Evolutionary conservation across 2,888 invertebrate genomes (phyloP).

Genomic region (Caenorhabditis sp.): DNA sequence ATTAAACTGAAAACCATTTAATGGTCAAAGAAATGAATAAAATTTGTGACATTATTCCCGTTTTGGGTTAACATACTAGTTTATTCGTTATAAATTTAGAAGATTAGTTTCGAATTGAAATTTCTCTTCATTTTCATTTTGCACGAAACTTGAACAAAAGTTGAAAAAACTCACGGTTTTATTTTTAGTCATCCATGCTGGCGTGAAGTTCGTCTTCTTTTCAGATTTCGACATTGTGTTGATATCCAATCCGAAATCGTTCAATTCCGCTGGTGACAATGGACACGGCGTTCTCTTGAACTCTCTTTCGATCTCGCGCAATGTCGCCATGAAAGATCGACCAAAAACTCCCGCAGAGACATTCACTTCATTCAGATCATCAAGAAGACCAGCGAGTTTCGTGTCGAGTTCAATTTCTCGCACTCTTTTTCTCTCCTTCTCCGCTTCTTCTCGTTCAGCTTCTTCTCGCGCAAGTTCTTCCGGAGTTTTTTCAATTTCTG

Average conservation of each 20-base stretch:
- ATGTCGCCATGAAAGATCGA: constrained; percentile 47
- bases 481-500: constrained; percentile 18
- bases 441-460: constrained; percentile 33
- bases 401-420: constrained; percentile 29
- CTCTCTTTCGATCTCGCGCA: constrained; percentile 48
- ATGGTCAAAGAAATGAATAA: too few relatives aligned
- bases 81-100: too few relatives aligned
- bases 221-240: constrained; percentile 44
- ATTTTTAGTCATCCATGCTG: constrained; percentile 31
- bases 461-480: constrained; percentile 34
- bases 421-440: constrained; percentile 24
- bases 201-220: constrained; percentile 45
- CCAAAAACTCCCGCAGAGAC: constrained; percentile 22
- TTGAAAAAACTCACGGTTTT: constrained; percentile 17
- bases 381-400: constrained; percentile 2
- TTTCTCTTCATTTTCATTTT: too few relatives aligned
- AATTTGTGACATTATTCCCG: too few relatives aligned
- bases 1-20: too few relatives aligned
- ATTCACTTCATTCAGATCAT: constrained; percentile 20
- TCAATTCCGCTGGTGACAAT: constrained; percentile 26
- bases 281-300: constrained; percentile 46
- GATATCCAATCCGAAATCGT: constrained; percentile 48
- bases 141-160: too few relatives aligned
- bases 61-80: too few relatives aligned
- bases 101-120: too few relatives aligned